phyloP scores from a whole-genome alignment of 1,140 invertebrate species.

The Danaus plexippus region DNA sequence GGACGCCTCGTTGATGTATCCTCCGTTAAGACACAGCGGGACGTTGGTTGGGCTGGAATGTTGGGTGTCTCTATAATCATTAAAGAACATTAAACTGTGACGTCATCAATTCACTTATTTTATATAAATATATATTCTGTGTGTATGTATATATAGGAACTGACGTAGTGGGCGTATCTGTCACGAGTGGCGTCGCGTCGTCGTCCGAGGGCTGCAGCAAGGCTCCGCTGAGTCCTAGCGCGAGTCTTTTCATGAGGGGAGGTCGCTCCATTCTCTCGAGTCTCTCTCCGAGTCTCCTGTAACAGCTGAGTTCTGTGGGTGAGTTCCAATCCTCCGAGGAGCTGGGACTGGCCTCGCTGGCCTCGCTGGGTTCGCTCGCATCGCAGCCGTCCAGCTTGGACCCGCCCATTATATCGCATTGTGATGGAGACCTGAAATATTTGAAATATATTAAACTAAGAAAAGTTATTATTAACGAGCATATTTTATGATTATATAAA shows the following conservation, averaged over 20 bases:
- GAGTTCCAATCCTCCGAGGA: slow-evolving; percentile 90
- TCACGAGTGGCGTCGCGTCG: slow-evolving; percentile 68
- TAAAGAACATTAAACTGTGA: not conserved
- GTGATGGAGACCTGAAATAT: slow-evolving; percentile 55
- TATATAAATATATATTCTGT: slow-evolving; percentile 1
- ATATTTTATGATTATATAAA: not conserved
- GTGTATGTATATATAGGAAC: slow-evolving; percentile 13
- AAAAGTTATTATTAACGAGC: too few relatives aligned
- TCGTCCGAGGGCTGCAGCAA: slow-evolving; percentile 66
- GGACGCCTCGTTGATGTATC: slow-evolving; percentile 83
- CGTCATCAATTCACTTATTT: not conserved
- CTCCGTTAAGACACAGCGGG: slow-evolving; percentile 76
- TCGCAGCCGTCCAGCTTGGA: slow-evolving; percentile 43
- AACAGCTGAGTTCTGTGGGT: slow-evolving; percentile 89
- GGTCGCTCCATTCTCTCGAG: slow-evolving; percentile 87
- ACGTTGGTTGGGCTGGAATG: slow-evolving; percentile 73
- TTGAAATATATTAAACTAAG: too few relatives aligned
- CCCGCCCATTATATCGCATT: slow-evolving; percentile 63
- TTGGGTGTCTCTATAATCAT: not conserved
- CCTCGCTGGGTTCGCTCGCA: slow-evolving; percentile 74
- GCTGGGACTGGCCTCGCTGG: slow-evolving; percentile 75
- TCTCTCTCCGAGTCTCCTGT: slow-evolving; percentile 85
- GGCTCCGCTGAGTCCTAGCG: slow-evolving; percentile 77
- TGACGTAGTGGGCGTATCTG: slow-evolving; percentile 69
- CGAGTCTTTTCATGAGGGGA: slow-evolving; percentile 84